These are phyloP conservation scores for Sthenelais limicola DNA, from an alignment of 2,888 invertebrate species.

Conservation along the genomic window DNA sequence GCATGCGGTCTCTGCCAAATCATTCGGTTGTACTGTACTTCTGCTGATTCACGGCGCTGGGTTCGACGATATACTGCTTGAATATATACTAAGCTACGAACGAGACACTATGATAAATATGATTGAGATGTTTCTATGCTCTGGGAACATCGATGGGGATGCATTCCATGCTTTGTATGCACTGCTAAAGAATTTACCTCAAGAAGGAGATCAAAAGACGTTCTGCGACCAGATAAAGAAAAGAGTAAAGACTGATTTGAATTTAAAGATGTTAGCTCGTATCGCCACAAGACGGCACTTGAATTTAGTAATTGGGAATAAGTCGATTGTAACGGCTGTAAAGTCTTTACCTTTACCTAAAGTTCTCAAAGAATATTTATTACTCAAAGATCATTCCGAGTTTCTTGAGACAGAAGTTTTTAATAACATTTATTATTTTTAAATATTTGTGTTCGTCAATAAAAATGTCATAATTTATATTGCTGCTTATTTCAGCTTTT, in stretches of 20 bases:
- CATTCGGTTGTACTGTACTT: conserved; percentile 13
- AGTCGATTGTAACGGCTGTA: conserved; percentile 8
- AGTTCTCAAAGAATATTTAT: conserved; percentile 8
- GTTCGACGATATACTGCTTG: conserved; percentile 12
- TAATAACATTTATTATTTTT: conserved; percentile 16
- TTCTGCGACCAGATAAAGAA: background rate
- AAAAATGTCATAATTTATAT: no score
- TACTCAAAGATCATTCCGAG: conserved; percentile 23
- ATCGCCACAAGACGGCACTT: conserved; percentile 8
- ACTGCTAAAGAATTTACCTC: background rate
- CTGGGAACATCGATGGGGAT: conserved; percentile 14
- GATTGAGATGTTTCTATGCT: background rate
- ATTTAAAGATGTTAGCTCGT: background rate
- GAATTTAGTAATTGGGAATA: background rate
- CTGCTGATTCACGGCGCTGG: conserved; percentile 20
- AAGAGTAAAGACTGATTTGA: background rate
- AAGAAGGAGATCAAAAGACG: conserved; percentile 1
- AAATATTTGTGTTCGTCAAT: no score
- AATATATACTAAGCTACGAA: conserved; percentile 14
- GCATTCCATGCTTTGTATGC: conserved; percentile 1
- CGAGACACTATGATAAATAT: conserved; percentile 21
- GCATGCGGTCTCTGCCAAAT: conserved; percentile 23
- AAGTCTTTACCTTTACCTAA: conserved; percentile 4
- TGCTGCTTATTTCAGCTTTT: no score
- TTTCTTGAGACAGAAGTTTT: conserved; percentile 24